phyloP scores from a whole-genome alignment of 2,113 vertebrate genomes.

The Scomber scombrus region DNA sequence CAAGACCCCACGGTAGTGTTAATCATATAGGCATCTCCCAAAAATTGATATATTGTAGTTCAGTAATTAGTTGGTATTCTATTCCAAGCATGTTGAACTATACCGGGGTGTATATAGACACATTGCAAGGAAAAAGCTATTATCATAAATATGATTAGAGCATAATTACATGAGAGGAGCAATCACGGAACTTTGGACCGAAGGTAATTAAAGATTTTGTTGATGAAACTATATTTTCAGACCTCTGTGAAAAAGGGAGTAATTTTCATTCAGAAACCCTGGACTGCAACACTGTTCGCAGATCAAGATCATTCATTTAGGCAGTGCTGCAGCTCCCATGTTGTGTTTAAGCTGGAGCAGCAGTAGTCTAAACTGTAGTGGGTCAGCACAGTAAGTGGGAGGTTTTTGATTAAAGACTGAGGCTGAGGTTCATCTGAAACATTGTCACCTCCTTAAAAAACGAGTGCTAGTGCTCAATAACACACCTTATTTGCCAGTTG shows the following conservation, averaged over 20 bases:
- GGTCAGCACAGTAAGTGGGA: constrained; percentile 16
- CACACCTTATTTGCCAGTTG: constrained; percentile 23
- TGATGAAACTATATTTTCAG: constrained; percentile 48
- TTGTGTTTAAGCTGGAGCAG: constrained; percentile 44
- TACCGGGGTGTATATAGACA: background rate
- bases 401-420: constrained; percentile 34
- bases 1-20: background rate
- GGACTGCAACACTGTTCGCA: constrained; percentile 11
- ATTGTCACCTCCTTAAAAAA: background rate
- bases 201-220: constrained; percentile 54
- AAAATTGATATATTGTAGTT: background rate
- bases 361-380: constrained; percentile 15
- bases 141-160: constrained; percentile 55
- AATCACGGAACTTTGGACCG: constrained; percentile 51
- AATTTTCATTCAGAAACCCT: background rate
- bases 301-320: constrained; percentile 15
- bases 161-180: constrained; percentile 47
- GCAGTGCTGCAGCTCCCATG: constrained; percentile 43
- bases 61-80: background rate
- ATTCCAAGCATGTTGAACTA: constrained; percentile 19
- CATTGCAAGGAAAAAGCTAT: constrained; percentile 23
- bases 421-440: constrained; percentile 34
- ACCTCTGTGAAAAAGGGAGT: background rate
- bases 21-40: background rate
- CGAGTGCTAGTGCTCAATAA: constrained; percentile 12